Percentiles rank a stretch among this genome's conserved stretches.
Conservation (phyloP, 2,888 invertebrate genomes). For the Dicyrtoma fusca region DNA sequence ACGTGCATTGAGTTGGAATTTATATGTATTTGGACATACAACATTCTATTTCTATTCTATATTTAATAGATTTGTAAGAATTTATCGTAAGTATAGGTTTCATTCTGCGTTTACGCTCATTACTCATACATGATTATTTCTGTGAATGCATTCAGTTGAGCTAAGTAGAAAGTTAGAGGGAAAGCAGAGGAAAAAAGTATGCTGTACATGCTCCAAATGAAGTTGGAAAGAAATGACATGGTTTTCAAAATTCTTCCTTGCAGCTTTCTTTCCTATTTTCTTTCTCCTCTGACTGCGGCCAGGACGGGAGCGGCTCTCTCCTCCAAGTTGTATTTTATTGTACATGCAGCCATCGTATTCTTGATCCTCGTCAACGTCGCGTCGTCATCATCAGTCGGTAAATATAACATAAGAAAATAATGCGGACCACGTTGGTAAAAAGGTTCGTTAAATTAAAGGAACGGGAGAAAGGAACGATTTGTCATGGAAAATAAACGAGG, state of each 20-base stretch:
- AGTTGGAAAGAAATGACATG: not conserved
- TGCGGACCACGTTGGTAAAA: slow-evolving; percentile 6
- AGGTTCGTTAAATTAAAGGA: slow-evolving; percentile 18
- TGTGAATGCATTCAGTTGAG: not conserved
- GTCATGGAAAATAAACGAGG: slow-evolving; percentile 39
- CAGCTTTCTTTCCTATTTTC: too few relatives aligned
- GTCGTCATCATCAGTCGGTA: slow-evolving; percentile 3
- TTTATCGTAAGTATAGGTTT: not conserved
- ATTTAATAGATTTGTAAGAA: not conserved
- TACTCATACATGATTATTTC: not conserved
- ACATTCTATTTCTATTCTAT: not conserved
- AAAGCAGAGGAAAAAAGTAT: not conserved
- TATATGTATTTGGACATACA: not conserved
- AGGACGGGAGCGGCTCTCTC: too few relatives aligned
- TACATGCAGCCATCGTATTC: too few relatives aligned
- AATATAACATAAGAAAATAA: slow-evolving; percentile 12
- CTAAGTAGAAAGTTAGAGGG: not conserved
- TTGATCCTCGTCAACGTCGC: too few relatives aligned
- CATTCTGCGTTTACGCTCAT: too few relatives aligned
- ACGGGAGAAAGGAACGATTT: slow-evolving; percentile 31
- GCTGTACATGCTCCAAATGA: too few relatives aligned
- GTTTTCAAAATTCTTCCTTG: too few relatives aligned
- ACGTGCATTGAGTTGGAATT: too few relatives aligned
- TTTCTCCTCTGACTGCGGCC: too few relatives aligned
- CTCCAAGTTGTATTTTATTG: too few relatives aligned